These are phyloP conservation scores for Leptopilina boulardi DNA, from an alignment of 1,140 invertebrate species.

Conservation along the genomic window DNA sequence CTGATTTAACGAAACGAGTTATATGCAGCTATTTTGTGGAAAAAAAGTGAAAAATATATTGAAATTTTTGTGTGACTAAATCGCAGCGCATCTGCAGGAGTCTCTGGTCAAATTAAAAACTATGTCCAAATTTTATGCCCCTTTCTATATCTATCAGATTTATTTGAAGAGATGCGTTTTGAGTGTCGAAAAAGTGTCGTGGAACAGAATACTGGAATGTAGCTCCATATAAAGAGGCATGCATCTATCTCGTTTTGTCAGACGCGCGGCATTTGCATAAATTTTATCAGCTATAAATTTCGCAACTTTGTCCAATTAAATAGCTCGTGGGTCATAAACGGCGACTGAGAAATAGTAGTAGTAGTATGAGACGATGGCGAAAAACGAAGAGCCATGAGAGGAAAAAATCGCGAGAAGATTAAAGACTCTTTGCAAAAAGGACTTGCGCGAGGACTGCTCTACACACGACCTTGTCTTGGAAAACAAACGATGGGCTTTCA, in stretches of 20 bases:
- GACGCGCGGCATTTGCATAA: constrained; percentile 6
- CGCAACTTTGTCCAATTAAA: constrained; percentile 31
- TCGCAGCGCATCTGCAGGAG: neutral
- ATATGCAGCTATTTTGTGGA: neutral
- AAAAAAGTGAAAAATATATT: neutral
- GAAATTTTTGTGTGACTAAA: neutral
- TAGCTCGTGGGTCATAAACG: constrained; percentile 32
- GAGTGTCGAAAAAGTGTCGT: neutral
- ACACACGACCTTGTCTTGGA: constrained; percentile 13
- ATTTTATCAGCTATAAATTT: constrained; percentile 26
- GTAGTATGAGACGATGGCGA: neutral
- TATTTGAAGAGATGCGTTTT: neutral
- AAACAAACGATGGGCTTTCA: constrained; percentile 31
- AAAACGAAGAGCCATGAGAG: neutral
- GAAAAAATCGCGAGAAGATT: constrained; percentile 19
- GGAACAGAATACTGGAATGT: constrained; percentile 10
- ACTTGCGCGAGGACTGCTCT: neutral
- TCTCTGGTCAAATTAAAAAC: neutral
- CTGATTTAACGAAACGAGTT: neutral
- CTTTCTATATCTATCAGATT: neutral
- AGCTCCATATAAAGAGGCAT: neutral
- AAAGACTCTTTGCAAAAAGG: neutral
- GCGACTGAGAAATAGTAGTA: neutral
- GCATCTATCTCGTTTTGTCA: constrained; percentile 31
- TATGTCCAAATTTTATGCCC: neutral